phyloP scores from a whole-genome alignment of 2,797 vertebrate genomes.

The Lindbergichthys nudifrons region DNA sequence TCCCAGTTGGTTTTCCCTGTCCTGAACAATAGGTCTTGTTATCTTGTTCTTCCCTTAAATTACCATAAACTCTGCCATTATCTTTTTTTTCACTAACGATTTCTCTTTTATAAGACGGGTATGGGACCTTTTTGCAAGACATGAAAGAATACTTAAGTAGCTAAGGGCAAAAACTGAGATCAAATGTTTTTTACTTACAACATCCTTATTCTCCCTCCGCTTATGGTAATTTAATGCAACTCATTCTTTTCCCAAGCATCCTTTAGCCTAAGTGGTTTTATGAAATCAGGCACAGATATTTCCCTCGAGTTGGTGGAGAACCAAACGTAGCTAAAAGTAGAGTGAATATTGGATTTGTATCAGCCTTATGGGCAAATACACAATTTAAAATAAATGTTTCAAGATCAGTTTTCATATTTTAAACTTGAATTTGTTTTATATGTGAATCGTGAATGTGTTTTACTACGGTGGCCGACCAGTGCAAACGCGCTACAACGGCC shows the following conservation, averaged over 20 bases:
- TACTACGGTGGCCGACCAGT: too few species aligned
- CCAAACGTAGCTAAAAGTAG: background rate
- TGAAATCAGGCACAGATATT: background rate
- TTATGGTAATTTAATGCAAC: background rate
- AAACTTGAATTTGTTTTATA: too few species aligned
- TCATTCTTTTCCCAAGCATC: background rate
- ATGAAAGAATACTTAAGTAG: background rate
- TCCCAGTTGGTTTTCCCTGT: too few species aligned
- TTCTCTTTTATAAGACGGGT: background rate
- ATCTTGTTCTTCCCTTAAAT: background rate
- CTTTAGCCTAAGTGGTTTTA: background rate
- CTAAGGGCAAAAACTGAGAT: background rate
- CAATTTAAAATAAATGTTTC: background rate
- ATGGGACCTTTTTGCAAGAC: background rate
- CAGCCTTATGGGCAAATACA: background rate
- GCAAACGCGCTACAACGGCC: too few species aligned
- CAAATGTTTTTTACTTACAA: background rate
- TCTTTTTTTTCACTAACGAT: background rate
- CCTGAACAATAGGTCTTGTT: too few species aligned
- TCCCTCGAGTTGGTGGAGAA: background rate
- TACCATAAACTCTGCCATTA: background rate
- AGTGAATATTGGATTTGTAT: background rate
- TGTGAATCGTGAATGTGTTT: background rate
- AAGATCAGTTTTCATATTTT: too few species aligned
- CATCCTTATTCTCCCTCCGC: background rate